A percentile compares a stretch with the other conserved stretches of the same genome.
Conservation (phyloP, 2,113 vertebrate species). For the Solea senegalensis region DNA sequence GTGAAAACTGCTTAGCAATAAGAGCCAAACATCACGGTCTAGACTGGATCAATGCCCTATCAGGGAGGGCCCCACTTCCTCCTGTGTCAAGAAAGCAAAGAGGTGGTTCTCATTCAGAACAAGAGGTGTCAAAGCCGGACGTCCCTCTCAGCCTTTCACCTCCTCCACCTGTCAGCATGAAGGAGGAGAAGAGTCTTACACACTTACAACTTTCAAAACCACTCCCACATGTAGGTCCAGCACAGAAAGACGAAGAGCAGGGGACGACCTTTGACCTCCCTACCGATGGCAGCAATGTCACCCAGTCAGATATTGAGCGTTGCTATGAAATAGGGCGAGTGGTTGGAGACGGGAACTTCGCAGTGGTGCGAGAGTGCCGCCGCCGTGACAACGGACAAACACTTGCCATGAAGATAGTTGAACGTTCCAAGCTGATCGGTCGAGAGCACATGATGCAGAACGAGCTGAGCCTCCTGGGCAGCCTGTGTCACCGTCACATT, state of each 20-base stretch:
- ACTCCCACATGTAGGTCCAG: constrained; percentile 22
- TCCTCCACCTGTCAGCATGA: constrained; percentile 31
- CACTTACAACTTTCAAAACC: constrained; percentile 28
- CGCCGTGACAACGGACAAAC: constrained; percentile 76
- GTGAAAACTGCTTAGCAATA: constrained; percentile 65
- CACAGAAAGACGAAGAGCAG: constrained; percentile 12
- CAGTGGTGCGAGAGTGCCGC: constrained; percentile 89
- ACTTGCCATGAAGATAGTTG: constrained; percentile 93
- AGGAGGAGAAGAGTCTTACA: constrained; percentile 31
- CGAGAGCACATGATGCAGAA: constrained; percentile 97
- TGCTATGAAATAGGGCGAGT: constrained; percentile 88
- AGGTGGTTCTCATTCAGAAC: constrained; percentile 17
- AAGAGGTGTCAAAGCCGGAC: constrained; percentile 27
- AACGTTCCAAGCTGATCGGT: constrained; percentile 90
- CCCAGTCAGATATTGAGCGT: constrained; percentile 81
- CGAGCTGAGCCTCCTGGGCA: constrained; percentile 90
- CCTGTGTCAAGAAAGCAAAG: constrained; percentile 65
- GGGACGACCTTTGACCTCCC: constrained; percentile 36
- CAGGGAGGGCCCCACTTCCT: constrained; percentile 63
- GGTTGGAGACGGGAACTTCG: constrained; percentile 96
- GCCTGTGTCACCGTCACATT: constrained; percentile 91
- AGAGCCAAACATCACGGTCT: constrained; percentile 32
- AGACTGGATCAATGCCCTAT: constrained; percentile 22
- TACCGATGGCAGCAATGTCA: constrained; percentile 49
- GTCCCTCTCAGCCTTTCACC: background rate